Percentiles rank a stretch among this genome's conserved stretches.
Conservation (phyloP, 2,113 vertebrate species). For the Rousettus leschenaultii region DNA sequence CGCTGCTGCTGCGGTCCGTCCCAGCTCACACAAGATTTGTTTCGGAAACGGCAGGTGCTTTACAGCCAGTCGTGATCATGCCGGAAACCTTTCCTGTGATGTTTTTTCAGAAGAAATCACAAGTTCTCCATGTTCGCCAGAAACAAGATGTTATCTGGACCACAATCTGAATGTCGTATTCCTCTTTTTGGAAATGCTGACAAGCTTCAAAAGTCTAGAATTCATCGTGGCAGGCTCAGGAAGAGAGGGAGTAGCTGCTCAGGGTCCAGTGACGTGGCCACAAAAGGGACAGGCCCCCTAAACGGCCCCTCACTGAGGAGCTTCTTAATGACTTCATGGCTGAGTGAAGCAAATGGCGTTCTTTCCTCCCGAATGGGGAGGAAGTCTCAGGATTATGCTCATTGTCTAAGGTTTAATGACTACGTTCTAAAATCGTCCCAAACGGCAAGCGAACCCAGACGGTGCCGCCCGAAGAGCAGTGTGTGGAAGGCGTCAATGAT, state of each 20-base stretch:
- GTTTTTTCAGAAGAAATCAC: slow-evolving; percentile 46
- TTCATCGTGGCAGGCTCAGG: slow-evolving; percentile 12
- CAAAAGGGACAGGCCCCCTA: background rate
- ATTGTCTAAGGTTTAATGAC: background rate
- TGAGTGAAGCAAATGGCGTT: background rate
- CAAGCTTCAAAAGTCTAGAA: background rate
- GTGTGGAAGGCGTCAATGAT: fast-evolving
- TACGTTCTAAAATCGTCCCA: background rate
- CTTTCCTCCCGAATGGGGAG: background rate
- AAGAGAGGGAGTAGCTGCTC: slow-evolving; percentile 3
- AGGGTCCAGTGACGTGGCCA: background rate
- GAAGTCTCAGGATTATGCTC: background rate
- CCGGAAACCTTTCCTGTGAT: background rate
- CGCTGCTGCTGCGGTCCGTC: fast-evolving
- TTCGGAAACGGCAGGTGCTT: background rate
- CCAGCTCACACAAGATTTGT: fast-evolving
- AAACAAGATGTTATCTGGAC: background rate
- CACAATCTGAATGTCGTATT: background rate
- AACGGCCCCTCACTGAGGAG: background rate
- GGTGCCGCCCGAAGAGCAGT: background rate
- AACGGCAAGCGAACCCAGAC: background rate
- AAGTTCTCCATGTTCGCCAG: background rate
- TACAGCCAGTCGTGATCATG: background rate
- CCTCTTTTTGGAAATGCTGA: background rate
- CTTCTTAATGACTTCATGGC: background rate